phyloP scores from a whole-genome alignment of 2,113 vertebrate species.

The Enhydra lutris region DNA sequence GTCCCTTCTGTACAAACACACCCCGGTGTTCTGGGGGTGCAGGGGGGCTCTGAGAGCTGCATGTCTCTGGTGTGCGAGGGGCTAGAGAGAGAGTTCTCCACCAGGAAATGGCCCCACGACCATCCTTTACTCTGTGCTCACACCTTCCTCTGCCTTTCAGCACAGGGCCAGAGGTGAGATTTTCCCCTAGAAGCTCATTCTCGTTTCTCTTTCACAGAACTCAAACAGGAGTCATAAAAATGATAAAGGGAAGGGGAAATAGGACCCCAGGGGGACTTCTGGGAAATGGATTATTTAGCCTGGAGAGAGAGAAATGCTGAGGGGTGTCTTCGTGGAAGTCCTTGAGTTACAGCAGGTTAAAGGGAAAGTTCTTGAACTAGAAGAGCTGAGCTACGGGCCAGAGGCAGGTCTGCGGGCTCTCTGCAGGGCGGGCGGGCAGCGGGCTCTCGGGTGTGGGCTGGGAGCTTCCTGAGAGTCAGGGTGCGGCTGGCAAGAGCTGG shows the following conservation, averaged over 20 bases:
- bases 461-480: background rate
- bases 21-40: rapidly evolving
- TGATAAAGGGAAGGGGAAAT: background rate
- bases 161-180: background rate
- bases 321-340: background rate
- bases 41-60: background rate
- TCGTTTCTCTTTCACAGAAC: background rate
- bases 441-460: background rate
- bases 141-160: background rate
- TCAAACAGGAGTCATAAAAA: background rate
- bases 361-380: background rate
- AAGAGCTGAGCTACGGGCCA: rapidly evolving
- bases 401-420: background rate
- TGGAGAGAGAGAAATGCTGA: background rate
- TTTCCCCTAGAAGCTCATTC: background rate
- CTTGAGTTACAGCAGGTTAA: background rate
- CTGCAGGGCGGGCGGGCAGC: too few species aligned
- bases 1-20: background rate
- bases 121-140: background rate
- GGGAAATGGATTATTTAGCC: background rate
- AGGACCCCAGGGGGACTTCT: background rate
- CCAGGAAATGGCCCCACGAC: rapidly evolving
- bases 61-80: background rate
- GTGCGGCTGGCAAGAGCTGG: rapidly evolving
- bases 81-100: background rate